Conservation (phyloP, 2,797 vertebrate genomes). For the Crocidura indochinensis region DNA sequence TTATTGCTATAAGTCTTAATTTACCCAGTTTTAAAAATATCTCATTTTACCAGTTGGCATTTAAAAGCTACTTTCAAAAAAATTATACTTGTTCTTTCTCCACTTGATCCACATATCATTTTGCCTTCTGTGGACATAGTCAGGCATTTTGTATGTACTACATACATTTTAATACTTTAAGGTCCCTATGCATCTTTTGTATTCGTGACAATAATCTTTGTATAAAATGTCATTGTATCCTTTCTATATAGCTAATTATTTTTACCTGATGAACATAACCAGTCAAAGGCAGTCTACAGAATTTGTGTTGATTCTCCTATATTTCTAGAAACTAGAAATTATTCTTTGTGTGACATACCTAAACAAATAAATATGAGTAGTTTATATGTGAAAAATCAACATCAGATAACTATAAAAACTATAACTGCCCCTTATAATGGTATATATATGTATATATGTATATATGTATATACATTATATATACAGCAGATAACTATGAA, state of each 20-base stretch:
- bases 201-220: not conserved
- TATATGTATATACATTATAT: too few species aligned
- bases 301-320: not conserved
- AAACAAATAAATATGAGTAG: too few species aligned
- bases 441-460: too few species aligned
- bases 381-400: not conserved
- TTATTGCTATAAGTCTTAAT: not conserved
- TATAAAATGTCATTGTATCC: not conserved
- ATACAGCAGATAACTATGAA: too few species aligned
- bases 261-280: not conserved
- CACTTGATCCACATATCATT: not conserved
- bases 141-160: not conserved
- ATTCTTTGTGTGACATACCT: not conserved
- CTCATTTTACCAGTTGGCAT: not conserved
- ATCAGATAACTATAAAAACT: not conserved
- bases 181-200: not conserved
- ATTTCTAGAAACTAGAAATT: not conserved
- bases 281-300: not conserved
- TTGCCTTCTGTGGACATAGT: not conserved
- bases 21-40: not conserved
- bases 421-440: not conserved
- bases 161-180: not conserved
- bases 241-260: not conserved
- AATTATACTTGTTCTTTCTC: not conserved
- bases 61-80: conserved; percentile 44